Percentiles rank a stretch among this genome's conserved stretches.
These are phyloP conservation scores for Tetheella fluctuosa DNA, from an alignment of 2,888 invertebrate species.

Conservation along the genomic window DNA sequence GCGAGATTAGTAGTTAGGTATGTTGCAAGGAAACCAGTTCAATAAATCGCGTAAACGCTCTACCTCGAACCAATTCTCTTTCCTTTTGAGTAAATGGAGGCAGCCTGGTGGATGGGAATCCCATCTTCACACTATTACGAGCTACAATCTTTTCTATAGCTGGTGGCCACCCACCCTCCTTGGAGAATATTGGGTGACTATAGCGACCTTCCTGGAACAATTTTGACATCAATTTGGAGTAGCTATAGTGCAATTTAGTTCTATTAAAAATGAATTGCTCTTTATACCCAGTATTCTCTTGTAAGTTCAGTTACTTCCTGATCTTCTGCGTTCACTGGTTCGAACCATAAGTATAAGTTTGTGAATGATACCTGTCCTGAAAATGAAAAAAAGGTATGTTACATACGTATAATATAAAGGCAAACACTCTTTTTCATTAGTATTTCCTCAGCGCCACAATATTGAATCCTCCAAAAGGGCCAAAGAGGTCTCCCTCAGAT, in stretches of 20 bases:
- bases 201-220: slow-evolving; percentile 39
- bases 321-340: slow-evolving; percentile 73
- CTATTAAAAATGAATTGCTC: not conserved
- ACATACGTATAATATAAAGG: slow-evolving; percentile 9
- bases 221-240: not conserved
- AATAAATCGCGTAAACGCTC: no score
- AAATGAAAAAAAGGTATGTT: slow-evolving; percentile 16
- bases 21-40: no score
- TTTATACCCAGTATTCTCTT: slow-evolving; percentile 62
- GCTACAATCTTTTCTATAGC: slow-evolving; percentile 42
- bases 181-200: slow-evolving; percentile 52
- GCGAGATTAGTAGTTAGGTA: no score
- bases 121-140: slow-evolving; percentile 44
- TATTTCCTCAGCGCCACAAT: no score
- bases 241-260: not conserved
- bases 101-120: slow-evolving; percentile 42
- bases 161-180: slow-evolving; percentile 61
- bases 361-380: slow-evolving; percentile 52
- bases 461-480: no score
- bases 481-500: no score
- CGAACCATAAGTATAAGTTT: slow-evolving; percentile 67
- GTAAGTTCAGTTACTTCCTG: slow-evolving; percentile 78
- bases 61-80: slow-evolving; percentile 32
- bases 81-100: slow-evolving; percentile 54
- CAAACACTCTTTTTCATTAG: not conserved